A percentile compares a stretch with the other conserved stretches of the same genome.
These are phyloP conservation scores for Ricordea florida DNA, from an alignment of 92 coral and sea anemone species.

Conservation along the genomic window DNA sequence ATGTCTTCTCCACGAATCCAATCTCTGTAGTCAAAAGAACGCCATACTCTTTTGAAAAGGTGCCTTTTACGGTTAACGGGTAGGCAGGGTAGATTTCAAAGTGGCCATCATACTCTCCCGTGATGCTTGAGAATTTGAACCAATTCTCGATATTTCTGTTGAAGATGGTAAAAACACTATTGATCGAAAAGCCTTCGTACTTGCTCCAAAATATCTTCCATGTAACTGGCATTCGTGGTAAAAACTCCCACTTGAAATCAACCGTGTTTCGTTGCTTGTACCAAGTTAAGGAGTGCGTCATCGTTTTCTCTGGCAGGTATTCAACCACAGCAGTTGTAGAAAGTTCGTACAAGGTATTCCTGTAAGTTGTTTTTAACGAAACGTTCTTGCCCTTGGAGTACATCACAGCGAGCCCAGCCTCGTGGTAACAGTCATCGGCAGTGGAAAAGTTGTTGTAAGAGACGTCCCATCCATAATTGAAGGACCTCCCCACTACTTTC, in stretches of 20 bases:
- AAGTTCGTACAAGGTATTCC: constrained; percentile 51
- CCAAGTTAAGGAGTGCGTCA: constrained; percentile 75
- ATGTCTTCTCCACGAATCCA: constrained; percentile 69
- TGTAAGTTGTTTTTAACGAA: constrained; percentile 57
- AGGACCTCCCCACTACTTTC: constrained; percentile 59
- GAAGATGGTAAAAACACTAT: constrained; percentile 52
- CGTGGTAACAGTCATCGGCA: constrained; percentile 55
- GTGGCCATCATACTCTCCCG: constrained; percentile 63
- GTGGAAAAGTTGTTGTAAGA: constrained; percentile 62
- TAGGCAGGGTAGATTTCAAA: constrained; percentile 65
- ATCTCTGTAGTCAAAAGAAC: constrained; percentile 65
- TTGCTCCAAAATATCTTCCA: constrained; percentile 68
- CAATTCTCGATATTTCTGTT: constrained; percentile 60
- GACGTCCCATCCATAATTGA: constrained; percentile 82
- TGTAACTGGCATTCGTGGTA: constrained; percentile 59
- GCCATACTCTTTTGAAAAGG: constrained; percentile 63
- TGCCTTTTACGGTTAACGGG: constrained; percentile 68
- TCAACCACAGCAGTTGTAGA: constrained; percentile 61
- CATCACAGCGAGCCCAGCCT: constrained; percentile 60
- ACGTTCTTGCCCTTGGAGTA: constrained; percentile 77
- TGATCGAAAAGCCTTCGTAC: constrained; percentile 53
- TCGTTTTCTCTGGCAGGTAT: constrained; percentile 80
- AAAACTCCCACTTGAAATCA: constrained; percentile 35
- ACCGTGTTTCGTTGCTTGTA: constrained; percentile 61
- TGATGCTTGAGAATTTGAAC: constrained; percentile 43